phyloP scores from a whole-genome alignment of 2,888 invertebrate species.

The Hypsopygia costalis region DNA sequence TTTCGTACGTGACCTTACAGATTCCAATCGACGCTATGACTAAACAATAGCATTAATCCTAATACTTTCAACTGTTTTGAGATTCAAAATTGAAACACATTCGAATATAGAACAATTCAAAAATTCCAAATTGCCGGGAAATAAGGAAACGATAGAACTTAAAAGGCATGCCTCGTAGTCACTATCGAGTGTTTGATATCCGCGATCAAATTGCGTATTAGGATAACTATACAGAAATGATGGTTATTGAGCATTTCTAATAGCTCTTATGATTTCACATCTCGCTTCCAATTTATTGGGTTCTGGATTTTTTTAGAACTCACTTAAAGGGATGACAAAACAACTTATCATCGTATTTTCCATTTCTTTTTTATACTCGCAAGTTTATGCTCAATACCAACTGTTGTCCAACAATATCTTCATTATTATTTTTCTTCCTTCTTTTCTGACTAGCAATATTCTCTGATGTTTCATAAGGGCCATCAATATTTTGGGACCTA shows the following conservation, averaged over 20 bases:
- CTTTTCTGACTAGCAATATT: slow-evolving; percentile 8
- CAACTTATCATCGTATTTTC: slow-evolving; percentile 9
- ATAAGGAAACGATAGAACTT: no score
- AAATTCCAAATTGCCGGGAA: no score
- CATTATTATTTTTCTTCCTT: slow-evolving; percentile 9
- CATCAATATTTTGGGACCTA: slow-evolving; percentile 7
- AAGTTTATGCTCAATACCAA: slow-evolving; percentile 9
- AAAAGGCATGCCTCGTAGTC: no score
- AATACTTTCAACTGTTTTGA: no score
- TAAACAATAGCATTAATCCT: no score
- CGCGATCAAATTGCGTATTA: slow-evolving; percentile 10
- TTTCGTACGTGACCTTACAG: no score
- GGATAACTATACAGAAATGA: slow-evolving; percentile 10
- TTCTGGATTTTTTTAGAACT: slow-evolving; percentile 9
- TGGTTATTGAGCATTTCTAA: slow-evolving; percentile 11
- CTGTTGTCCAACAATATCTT: slow-evolving; percentile 9
- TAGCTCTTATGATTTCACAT: slow-evolving; percentile 11
- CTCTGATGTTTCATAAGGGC: slow-evolving; percentile 11
- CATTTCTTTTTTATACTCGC: slow-evolving; percentile 9
- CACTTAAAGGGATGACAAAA: slow-evolving; percentile 9
- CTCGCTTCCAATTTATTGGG: slow-evolving; percentile 9
- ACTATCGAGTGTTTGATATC: no score
- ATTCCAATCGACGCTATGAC: no score
- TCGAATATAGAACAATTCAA: no score
- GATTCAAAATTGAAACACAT: no score